A percentile compares a stretch with the other conserved stretches of the same genome.
These are phyloP conservation scores for Pararge aegeria DNA, from an alignment of 1,140 invertebrate species.

Conservation along the genomic window DNA sequence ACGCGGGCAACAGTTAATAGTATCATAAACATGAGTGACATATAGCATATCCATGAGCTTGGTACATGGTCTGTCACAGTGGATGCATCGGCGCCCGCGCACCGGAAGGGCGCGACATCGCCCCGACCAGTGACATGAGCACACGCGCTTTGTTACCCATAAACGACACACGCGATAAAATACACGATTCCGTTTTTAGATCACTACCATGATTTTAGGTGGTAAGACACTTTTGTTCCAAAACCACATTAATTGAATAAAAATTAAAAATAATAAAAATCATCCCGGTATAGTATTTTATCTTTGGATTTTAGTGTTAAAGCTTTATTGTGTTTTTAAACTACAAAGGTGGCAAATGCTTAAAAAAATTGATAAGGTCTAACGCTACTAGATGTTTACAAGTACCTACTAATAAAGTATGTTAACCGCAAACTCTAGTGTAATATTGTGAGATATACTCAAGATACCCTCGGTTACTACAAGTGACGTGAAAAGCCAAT, in stretches of 20 bases:
- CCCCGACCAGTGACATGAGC: constrained; percentile 63
- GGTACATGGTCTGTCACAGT: constrained; percentile 58
- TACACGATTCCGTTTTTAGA: constrained; percentile 6
- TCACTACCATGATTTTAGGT: neutral
- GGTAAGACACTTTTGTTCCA: too few relatives aligned
- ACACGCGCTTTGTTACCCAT: constrained; percentile 51
- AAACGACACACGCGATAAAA: constrained; percentile 46
- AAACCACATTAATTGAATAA: too few relatives aligned
- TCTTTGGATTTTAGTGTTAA: too few relatives aligned
- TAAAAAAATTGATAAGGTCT: too few relatives aligned
- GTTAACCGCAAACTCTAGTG: constrained; percentile 10
- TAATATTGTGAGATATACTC: constrained; percentile 27
- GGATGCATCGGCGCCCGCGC: constrained; percentile 50
- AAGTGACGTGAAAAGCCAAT: constrained; percentile 50
- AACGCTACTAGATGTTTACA: too few relatives aligned
- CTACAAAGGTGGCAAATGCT: neutral
- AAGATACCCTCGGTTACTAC: constrained; percentile 19
- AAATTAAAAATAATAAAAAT: too few relatives aligned
- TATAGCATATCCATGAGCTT: constrained; percentile 54
- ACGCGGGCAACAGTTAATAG: too few relatives aligned
- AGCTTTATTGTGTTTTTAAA: too few relatives aligned
- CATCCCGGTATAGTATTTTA: too few relatives aligned
- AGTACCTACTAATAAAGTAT: neutral
- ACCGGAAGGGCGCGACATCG: constrained; percentile 73
- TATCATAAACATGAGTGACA: constrained; percentile 20